Evolutionary conservation across 2,113 vertebrate genomes (phyloP).

Genomic region (Ctenomys sociabilis): DNA sequence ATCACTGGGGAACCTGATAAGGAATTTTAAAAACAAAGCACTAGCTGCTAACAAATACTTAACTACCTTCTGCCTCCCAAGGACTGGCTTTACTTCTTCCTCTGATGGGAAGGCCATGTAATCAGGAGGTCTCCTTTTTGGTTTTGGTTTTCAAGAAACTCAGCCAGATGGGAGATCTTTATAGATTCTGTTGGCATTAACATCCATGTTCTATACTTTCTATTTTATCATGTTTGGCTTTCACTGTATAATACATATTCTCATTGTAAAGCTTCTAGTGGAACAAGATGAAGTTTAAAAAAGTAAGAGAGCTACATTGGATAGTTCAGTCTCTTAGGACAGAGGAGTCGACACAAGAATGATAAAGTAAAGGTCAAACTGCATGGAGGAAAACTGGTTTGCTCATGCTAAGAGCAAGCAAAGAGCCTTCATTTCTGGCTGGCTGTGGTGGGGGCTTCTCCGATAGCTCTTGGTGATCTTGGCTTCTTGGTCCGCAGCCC

Average conservation of each 20-base stretch:
- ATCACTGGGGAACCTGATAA: not conserved
- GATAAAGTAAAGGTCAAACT: not conserved
- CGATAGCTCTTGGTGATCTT: not conserved
- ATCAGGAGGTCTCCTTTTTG: not conserved
- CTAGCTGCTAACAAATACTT: slow-evolving; percentile 27
- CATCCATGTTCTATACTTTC: slow-evolving; percentile 32
- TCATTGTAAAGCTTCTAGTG: slow-evolving; percentile 10
- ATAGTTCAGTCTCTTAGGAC: not conserved
- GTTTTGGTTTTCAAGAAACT: not conserved
- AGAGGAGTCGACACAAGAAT: not conserved
- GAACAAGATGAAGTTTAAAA: not conserved
- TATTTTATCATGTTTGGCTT: not conserved
- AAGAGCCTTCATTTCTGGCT: not conserved
- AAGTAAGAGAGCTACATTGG: not conserved
- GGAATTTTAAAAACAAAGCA: not conserved
- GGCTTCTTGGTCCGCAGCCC: not conserved
- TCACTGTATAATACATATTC: not conserved
- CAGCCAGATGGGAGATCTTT: not conserved
- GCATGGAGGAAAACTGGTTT: not conserved
- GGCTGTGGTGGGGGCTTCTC: not conserved
- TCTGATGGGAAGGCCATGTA: not conserved
- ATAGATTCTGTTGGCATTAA: slow-evolving; percentile 24
- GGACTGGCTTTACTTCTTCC: not conserved
- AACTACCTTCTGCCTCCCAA: slow-evolving; percentile 20
- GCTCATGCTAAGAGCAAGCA: not conserved